These are phyloP conservation scores for Mesitornis unicolor DNA, from an alignment of 2,113 vertebrate species.

Conservation along the genomic window DNA sequence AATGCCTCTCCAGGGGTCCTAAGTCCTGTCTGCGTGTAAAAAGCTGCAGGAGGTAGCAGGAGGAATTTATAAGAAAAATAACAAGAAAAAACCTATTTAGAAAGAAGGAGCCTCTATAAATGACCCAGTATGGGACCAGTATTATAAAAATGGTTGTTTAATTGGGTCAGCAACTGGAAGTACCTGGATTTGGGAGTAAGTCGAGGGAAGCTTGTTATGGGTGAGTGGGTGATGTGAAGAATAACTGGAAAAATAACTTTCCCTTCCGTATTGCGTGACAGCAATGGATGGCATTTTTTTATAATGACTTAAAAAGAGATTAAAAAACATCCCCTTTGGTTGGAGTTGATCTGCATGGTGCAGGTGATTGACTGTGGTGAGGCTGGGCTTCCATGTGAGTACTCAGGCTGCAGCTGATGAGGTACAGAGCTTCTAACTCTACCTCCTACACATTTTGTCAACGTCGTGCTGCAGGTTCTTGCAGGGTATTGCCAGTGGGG, in stretches of 20 bases:
- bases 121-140: background rate
- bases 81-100: background rate
- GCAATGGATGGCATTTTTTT: background rate
- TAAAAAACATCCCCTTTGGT: background rate
- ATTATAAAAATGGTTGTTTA: slow-evolving; percentile 8
- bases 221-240: background rate
- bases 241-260: background rate
- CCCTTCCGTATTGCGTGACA: background rate
- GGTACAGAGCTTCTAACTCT: background rate
- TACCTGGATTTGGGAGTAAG: background rate
- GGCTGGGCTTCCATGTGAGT: background rate
- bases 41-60: slow-evolving; percentile 12
- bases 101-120: slow-evolving; percentile 26
- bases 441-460: background rate
- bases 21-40: slow-evolving; percentile 1
- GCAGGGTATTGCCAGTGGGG: background rate
- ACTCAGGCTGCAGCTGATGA: background rate
- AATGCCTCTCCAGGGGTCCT: background rate
- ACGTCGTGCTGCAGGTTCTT: background rate
- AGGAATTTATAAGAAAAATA: slow-evolving; percentile 60
- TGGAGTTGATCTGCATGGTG: background rate
- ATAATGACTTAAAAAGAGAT: background rate
- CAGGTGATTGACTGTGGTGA: background rate
- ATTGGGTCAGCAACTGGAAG: background rate
- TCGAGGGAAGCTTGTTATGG: background rate